Evolutionary conservation across 2,888 invertebrate genomes (phyloP).

Genomic region (Kuschelorhynchus macadamiae): DNA sequence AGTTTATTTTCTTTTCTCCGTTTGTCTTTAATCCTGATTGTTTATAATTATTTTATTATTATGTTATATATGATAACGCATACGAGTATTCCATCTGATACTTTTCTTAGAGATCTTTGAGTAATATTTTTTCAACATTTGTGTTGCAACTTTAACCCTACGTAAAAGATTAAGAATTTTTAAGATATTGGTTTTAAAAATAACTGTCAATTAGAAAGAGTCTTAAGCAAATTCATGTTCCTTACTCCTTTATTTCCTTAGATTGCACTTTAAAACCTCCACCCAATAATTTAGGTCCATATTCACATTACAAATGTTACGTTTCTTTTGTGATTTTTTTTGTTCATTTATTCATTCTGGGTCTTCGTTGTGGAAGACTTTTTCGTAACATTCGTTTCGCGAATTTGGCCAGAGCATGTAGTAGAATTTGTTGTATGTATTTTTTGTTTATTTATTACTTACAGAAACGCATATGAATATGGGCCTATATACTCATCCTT

Average conservation of each 20-base stretch:
- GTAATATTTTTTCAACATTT: too few species aligned
- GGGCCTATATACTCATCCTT: conserved; percentile 59
- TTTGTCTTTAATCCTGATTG: too few species aligned
- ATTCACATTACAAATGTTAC: conserved; percentile 71
- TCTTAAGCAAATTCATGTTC: conserved; percentile 11
- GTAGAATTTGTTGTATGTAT: conserved; percentile 57
- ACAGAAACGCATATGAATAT: conserved; percentile 64
- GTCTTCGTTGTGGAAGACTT: too few species aligned
- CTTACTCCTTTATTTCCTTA: not conserved
- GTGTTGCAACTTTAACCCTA: too few species aligned
- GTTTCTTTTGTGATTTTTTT: conserved; percentile 43
- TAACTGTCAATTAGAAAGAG: conserved; percentile 1
- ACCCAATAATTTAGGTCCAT: conserved; percentile 65
- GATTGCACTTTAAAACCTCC: not conserved
- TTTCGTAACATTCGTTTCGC: conserved; percentile 66
- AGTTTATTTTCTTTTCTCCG: too few species aligned
- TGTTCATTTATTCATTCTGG: not conserved
- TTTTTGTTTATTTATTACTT: conserved; percentile 51
- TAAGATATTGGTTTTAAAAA: too few species aligned
- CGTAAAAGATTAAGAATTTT: too few species aligned
- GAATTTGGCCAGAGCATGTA: conserved; percentile 66
- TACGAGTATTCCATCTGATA: too few species aligned
- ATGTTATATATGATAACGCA: too few species aligned
- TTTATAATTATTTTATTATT: too few species aligned
- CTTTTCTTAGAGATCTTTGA: too few species aligned